phyloP scores from a whole-genome alignment of 37 sponge, comb jelly and placozoan species.

The Haliclona indistincta region DNA sequence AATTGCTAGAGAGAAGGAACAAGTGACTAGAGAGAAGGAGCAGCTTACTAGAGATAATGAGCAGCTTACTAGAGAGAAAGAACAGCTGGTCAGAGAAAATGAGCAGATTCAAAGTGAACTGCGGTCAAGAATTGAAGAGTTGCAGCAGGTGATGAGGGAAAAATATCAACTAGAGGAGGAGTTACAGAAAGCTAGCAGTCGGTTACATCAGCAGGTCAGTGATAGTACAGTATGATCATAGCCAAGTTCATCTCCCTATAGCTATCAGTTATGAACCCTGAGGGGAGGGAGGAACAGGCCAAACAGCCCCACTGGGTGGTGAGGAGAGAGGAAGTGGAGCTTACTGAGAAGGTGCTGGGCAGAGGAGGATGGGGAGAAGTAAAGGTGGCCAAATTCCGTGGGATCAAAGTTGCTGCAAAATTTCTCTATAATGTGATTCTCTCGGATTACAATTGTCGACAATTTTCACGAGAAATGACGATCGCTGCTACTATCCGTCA shows the following conservation, averaged over 20 bases:
- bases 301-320: not conserved
- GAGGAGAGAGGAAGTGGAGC: not conserved
- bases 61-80: no score
- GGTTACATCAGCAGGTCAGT: not conserved
- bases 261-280: no score
- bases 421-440: not conserved
- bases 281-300: no score
- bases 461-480: not conserved
- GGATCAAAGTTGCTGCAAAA: not conserved
- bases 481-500: conserved; percentile 13
- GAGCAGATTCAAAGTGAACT: not conserved
- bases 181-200: not conserved
- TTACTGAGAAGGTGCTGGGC: not conserved
- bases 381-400: not conserved
- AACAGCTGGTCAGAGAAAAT: not conserved
- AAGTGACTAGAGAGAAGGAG: no score
- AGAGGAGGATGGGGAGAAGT: not conserved
- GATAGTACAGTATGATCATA: no score
- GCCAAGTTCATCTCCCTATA: no score
- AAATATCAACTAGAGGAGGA: no score
- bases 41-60: no score
- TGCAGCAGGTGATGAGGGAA: not conserved
- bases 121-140: not conserved
- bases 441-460: not conserved
- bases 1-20: no score